These are phyloP conservation scores for Argyra leucocephala DNA, from an alignment of 2,888 invertebrate genomes.

Conservation along the genomic window DNA sequence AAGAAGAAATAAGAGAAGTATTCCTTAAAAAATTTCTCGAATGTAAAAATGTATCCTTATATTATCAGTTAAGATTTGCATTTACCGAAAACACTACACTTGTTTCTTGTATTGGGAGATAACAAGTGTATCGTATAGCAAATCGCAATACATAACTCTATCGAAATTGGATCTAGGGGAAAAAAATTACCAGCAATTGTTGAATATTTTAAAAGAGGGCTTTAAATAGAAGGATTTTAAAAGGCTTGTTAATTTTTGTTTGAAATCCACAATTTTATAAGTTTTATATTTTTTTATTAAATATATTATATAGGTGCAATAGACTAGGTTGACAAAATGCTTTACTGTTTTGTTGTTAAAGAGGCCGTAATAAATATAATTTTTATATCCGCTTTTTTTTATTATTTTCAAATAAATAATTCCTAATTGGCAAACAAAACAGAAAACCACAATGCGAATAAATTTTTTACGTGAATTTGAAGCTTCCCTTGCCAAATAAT, in stretches of 20 bases:
- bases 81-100: background rate
- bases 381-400: constrained; percentile 18
- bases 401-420: constrained; percentile 13
- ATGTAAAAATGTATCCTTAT: constrained; percentile 10
- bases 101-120: constrained; percentile 11
- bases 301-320: constrained; percentile 18
- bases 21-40: constrained; percentile 18
- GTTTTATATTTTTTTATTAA: too few species aligned
- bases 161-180: background rate
- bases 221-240: too few species aligned
- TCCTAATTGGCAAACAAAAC: constrained; percentile 15
- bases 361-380: constrained; percentile 20
- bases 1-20: constrained; percentile 19
- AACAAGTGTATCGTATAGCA: constrained; percentile 13
- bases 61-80: too few species aligned
- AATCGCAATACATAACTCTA: background rate
- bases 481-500: too few species aligned
- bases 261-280: too few species aligned
- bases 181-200: constrained; percentile 17
- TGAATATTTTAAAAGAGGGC: constrained; percentile 16
- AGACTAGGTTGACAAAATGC: constrained; percentile 21
- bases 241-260: too few species aligned
- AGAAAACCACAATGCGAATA: constrained; percentile 18
- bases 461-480: constrained; percentile 13
- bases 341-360: constrained; percentile 18